Evolutionary conservation across 1,140 invertebrate genomes (phyloP).

Genomic region (Lucilia sericata): DNA sequence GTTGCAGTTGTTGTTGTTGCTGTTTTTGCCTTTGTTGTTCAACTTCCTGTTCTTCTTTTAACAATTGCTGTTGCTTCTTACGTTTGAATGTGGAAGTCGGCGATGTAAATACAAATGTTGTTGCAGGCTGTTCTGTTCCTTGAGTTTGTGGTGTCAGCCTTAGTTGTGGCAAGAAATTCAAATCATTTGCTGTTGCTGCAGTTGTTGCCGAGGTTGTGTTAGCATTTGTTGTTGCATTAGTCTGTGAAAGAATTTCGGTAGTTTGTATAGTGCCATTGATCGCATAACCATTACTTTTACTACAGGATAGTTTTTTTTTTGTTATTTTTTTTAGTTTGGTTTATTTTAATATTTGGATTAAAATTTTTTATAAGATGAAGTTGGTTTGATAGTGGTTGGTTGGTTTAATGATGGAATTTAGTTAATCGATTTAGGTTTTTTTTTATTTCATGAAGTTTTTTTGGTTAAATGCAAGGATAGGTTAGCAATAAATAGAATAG

Average conservation of each 20-base stretch:
- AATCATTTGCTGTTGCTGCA: not conserved
- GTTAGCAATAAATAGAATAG: constrained; percentile 16
- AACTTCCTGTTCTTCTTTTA: constrained; percentile 31
- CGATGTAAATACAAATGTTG: constrained; percentile 51
- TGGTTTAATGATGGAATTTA: constrained; percentile 15
- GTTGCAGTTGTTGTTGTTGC: constrained; percentile 39
- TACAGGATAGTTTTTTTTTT: constrained; percentile 23
- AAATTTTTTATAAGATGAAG: not conserved
- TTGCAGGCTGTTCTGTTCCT: not conserved
- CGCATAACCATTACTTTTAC: constrained; percentile 43
- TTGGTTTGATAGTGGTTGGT: constrained; percentile 12
- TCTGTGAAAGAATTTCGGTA: constrained; percentile 42
- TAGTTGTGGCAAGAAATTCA: not conserved
- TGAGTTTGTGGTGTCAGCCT: not conserved
- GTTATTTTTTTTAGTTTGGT: not conserved
- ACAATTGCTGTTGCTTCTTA: constrained; percentile 47
- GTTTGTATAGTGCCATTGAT: constrained; percentile 41
- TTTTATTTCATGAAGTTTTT: constrained; percentile 24
- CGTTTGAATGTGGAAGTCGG: constrained; percentile 51
- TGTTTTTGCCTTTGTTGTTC: constrained; percentile 26
- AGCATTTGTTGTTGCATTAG: not conserved
- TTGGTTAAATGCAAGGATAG: constrained; percentile 32
- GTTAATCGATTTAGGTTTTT: constrained; percentile 16
- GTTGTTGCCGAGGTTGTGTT: not conserved
- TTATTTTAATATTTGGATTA: not conserved